Evolutionary conservation across 2,888 invertebrate species (phyloP), one percentile per base, ranked within the genome.

Genomic region (Rhyacophila evoluta): DNA sequence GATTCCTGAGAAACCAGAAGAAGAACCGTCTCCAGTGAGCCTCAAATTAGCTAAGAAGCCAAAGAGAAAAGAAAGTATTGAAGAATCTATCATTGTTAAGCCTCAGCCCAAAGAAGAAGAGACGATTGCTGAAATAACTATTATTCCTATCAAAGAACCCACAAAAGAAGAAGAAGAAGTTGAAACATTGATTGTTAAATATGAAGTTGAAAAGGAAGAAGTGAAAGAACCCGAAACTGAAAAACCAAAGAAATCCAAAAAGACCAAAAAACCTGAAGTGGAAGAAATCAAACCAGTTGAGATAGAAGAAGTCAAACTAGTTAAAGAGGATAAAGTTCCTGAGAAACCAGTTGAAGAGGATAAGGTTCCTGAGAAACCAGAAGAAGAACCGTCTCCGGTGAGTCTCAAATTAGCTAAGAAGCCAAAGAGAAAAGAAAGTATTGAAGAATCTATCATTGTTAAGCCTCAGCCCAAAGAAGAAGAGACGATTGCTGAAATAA

Each of bases 31-130:
- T 83, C 87, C 87, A 69, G 85, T 86, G 37, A 83, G 79, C 12
- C 8, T 83, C 2, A 84, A 84, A 77, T 55, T 55, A n/a, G 0
- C 12, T 10, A 84, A 83, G 74, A 83, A 83, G 69, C 79, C 80
- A n/a, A 84, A 76, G 1, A 83, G 85, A 38, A 85, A 86, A 72
- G 87, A 87, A 12, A 85, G 85, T 81, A 88, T 89, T 29, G 87
- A 89, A 83, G 87, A 89, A 81, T 86, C 89, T 36, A 87, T 86
- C 10, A 85, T 90, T 55, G 81, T 82, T 70, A 83, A 81, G 11
- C 83, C 83, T 79, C 87, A 87, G 82, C 85, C 86, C 11, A 86
- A 86, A 84, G 85, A 86, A 15, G 87, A 87, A 80, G 83, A 83
- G 73, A 68, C 77, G 38, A 55, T 12, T 41, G 41, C 41, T 41